Base-by-base conservation (phyloP, 2,113 vertebrate species). In the Triplophysa rosa region DNA sequence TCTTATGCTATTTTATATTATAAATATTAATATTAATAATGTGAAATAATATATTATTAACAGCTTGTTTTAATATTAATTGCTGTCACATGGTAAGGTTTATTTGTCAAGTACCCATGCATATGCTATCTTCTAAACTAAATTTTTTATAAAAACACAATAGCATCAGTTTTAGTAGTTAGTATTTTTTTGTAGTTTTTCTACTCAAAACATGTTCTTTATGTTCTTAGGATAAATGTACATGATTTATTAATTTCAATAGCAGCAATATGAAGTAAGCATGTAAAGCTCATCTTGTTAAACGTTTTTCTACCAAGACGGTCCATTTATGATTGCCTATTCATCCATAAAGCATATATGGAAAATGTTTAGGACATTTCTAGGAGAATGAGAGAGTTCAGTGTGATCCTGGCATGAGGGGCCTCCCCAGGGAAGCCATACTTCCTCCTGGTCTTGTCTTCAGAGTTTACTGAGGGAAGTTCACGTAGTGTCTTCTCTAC, bases 381-480 rank as follows among this genome's bases (percentile, higher is more conserved):
- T 76, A 56, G 16, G 74, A 70, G 64, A 63, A 1, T 72, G 40
- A 29, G 16, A 8, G 47, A n/a, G 23, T 84, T 78, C 86, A 85
- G 83, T 29, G 3, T 47, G 67, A 67, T 77, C 82, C 78, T 82
- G 87, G 86, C 8, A 88, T 82, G 82, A 83, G 77, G 10, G 74
- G 58, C 33, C 47, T 82, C 85, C 83, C 82, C 1, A 3, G 82
- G 84, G 88, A 80, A 65, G 29, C 58, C 56, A 37, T 16, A 58
- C 71, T 88, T 87, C 81, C 71, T 88, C 74, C 82, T 17, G 58
- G 69, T 83, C 84, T 77, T 91, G 86, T 74, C 82, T 85, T 80
- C 85, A 68, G 19, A 82, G 80, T 71, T 83, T 70, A 71, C 83
- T 70, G 70, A 83, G 67, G 83, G 70, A 89, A 87, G 77, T 83